Conservation (phyloP, 1,140 invertebrate species). For the Chlorops oryzae region DNA sequence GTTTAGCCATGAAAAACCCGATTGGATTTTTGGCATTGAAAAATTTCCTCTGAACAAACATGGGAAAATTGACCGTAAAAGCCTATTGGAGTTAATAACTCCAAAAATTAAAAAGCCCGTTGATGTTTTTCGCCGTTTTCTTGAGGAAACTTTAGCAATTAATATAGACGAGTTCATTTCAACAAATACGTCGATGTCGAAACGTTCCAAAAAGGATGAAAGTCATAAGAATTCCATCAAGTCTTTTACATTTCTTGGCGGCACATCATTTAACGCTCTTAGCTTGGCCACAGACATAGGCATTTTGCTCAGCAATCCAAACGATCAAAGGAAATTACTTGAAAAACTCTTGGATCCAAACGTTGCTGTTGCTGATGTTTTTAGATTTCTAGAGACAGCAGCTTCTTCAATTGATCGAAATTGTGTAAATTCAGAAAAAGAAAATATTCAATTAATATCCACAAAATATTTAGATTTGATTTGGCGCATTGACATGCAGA, state of each 20-base stretch:
- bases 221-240: too few species aligned
- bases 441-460: background rate
- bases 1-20: slow-evolving; percentile 38
- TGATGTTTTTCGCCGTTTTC: slow-evolving; percentile 29
- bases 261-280: slow-evolving; percentile 41
- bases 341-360: slow-evolving; percentile 25
- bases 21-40: slow-evolving; percentile 37
- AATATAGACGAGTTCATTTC: slow-evolving; percentile 12
- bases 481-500: slow-evolving; percentile 51
- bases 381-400: slow-evolving; percentile 23
- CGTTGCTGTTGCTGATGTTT: slow-evolving; percentile 17
- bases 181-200: too few species aligned
- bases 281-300: slow-evolving; percentile 32
- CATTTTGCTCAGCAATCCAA: slow-evolving; percentile 23
- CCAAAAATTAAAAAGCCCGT: slow-evolving; percentile 22
- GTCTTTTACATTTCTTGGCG: slow-evolving; percentile 28
- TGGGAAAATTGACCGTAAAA: slow-evolving; percentile 46
- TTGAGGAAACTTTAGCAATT: slow-evolving; percentile 28
- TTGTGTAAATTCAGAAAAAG: background rate
- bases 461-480: slow-evolving; percentile 18
- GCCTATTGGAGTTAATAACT: slow-evolving; percentile 14
- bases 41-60: slow-evolving; percentile 51
- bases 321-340: slow-evolving; percentile 27
- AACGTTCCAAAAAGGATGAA: too few species aligned
- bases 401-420: too few species aligned